Evolutionary conservation across 1,140 invertebrate species (phyloP), one percentile per base, ranked within the genome.

Genomic region (Zaprionus ornatus): DNA sequence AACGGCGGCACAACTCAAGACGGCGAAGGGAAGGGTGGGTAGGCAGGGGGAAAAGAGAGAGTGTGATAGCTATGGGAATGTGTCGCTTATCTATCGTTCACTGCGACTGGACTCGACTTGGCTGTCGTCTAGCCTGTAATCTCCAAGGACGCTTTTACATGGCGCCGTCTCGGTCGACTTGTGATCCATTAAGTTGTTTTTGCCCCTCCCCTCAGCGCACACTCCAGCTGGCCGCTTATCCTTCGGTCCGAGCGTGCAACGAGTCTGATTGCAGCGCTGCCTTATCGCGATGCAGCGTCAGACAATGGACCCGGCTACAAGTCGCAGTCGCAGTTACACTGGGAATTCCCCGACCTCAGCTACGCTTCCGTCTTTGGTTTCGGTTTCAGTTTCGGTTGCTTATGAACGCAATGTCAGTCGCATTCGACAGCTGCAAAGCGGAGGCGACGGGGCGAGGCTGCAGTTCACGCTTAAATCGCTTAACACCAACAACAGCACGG

Each of bases 351-450:
- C 40, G 40, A 17, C 19, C 21, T 23, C 3, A n/a, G 15, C 40
- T 10, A 4, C 19, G 45, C 7, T 21, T 48, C 5, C 45, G 45
- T 21, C 40, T 48, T 48, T 12, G 17, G 45, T 23, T 23, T 12
- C 45, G 10, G n/a, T 19, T 45, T 45, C 40, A 45, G 40, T 45
- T 45, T 45, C 40, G 84, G 73, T 66, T 77, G 40, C 54, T 76
- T 37, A 60, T 65, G 19, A 23, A 17, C 27, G 42, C 21, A 37
- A 65, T 71, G 72, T 80, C 72, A 55, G 77, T 64, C 61, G 54
- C 81, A 77, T 83, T 83, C 73, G 81, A 83, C 81, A 83, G 81
- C 80, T 83, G 77, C 81, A 83, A 79, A 79, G 64, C 67, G 59
- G 27, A 9, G 29, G 29, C 23, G 23, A 25, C 9, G 23, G 29